Percentiles rank a stretch among this genome's conserved stretches.
phyloP scores from a whole-genome alignment of 2,113 vertebrate species.

The Indicator indicator region DNA sequence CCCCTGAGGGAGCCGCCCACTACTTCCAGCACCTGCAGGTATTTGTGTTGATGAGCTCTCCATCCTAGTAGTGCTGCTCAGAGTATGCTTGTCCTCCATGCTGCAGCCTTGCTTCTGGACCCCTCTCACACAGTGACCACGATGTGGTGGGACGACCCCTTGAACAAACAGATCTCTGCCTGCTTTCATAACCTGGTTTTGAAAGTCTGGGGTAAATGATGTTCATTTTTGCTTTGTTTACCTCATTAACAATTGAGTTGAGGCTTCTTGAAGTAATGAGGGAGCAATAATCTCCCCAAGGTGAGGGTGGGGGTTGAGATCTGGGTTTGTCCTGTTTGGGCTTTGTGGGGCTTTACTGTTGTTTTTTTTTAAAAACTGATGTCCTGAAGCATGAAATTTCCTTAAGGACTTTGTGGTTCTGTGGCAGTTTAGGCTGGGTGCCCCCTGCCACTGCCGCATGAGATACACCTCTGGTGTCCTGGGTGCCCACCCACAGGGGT shows the following conservation, averaged over 20 bases:
- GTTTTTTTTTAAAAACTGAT: neutral
- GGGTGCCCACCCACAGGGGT: too few species aligned
- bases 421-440: too few species aligned
- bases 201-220: neutral
- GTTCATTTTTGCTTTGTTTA: accelerated
- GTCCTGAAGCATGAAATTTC: neutral
- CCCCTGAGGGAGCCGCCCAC: accelerated
- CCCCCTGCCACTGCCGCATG: too few species aligned
- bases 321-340: accelerated
- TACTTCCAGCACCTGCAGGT: accelerated
- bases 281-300: accelerated
- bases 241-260: accelerated
- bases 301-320: accelerated
- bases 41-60: accelerated
- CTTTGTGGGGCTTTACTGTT: neutral
- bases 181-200: neutral
- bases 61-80: accelerated
- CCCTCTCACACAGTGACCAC: accelerated
- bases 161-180: accelerated
- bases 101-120: accelerated
- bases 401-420: neutral
- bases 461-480: too few species aligned
- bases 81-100: accelerated
- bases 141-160: accelerated
- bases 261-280: neutral